Conservation (phyloP, 2,797 vertebrate species). For the Coregonus sp. region DNA sequence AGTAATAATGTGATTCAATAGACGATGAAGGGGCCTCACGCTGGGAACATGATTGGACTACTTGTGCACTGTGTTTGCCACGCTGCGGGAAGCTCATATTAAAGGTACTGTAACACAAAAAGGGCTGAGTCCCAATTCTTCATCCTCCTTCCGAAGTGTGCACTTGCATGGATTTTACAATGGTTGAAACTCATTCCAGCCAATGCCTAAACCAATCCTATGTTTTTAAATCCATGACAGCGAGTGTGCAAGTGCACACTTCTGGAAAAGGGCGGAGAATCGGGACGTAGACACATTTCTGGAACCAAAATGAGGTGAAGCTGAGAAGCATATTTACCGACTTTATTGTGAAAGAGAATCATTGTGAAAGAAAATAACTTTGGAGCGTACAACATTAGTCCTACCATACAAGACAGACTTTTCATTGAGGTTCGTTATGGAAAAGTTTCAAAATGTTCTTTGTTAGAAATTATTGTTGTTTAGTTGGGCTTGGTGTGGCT, state of each 20-base stretch:
- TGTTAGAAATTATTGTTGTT: no score
- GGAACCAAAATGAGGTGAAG: background rate
- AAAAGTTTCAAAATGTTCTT: no score
- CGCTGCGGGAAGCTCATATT: conserved; percentile 18
- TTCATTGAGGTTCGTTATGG: no score
- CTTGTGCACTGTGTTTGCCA: conserved; percentile 20
- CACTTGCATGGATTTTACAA: background rate
- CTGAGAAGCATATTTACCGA: background rate
- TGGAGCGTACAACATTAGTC: no score
- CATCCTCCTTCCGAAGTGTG: background rate
- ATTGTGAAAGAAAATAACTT: background rate
- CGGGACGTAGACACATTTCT: conserved; percentile 7
- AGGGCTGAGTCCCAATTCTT: background rate
- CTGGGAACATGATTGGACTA: conserved; percentile 48
- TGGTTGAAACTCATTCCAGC: background rate
- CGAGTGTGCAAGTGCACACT: background rate
- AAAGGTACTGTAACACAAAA: background rate
- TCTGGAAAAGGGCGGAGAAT: background rate
- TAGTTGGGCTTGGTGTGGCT: no score
- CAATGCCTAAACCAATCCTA: no score
- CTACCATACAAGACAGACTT: no score
- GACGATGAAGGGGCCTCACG: conserved; percentile 32
- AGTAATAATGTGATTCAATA: conserved; percentile 33
- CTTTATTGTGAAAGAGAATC: background rate
- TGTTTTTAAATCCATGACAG: no score